Evolutionary conservation across 2,797 vertebrate genomes (phyloP).

Genomic region (Enteromius argenteus): DNA sequence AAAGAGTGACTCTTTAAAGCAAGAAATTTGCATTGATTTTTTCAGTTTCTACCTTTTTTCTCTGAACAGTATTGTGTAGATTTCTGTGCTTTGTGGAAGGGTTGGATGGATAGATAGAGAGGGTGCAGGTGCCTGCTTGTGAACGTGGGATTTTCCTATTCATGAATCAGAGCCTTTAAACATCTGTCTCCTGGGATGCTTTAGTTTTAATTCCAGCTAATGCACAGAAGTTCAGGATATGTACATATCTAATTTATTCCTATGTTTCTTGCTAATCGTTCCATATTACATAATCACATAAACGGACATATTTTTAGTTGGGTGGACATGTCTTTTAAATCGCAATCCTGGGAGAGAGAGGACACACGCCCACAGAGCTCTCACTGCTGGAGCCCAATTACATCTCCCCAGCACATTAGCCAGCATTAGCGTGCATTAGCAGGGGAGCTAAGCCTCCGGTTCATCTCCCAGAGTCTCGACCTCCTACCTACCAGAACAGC

Average conservation of each 20-base stretch:
- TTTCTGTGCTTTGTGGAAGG: not conserved
- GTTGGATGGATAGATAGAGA: not conserved
- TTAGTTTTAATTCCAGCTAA: slow-evolving; percentile 16
- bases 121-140: not conserved
- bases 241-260: slow-evolving; percentile 14
- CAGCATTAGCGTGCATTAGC: slow-evolving; percentile 74
- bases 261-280: slow-evolving; percentile 15
- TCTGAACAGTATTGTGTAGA: not conserved
- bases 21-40: not conserved
- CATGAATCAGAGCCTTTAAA: slow-evolving; percentile 26
- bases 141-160: slow-evolving; percentile 2
- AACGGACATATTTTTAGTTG: slow-evolving; percentile 22
- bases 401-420: slow-evolving; percentile 76
- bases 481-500: slow-evolving; percentile 71
- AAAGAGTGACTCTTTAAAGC: not conserved
- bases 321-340: slow-evolving; percentile 48
- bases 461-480: slow-evolving; percentile 66
- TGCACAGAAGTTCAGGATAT: not conserved
- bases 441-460: slow-evolving; percentile 69
- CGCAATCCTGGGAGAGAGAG: slow-evolving; percentile 60
- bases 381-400: slow-evolving; percentile 77
- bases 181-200: not conserved
- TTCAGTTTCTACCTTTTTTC: not conserved
- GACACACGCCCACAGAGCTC: slow-evolving; percentile 70
- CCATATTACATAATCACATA: slow-evolving; percentile 33